These are phyloP conservation scores for Saturnia japonica DNA, from an alignment of 2,888 invertebrate genomes.

Conservation along the genomic window DNA sequence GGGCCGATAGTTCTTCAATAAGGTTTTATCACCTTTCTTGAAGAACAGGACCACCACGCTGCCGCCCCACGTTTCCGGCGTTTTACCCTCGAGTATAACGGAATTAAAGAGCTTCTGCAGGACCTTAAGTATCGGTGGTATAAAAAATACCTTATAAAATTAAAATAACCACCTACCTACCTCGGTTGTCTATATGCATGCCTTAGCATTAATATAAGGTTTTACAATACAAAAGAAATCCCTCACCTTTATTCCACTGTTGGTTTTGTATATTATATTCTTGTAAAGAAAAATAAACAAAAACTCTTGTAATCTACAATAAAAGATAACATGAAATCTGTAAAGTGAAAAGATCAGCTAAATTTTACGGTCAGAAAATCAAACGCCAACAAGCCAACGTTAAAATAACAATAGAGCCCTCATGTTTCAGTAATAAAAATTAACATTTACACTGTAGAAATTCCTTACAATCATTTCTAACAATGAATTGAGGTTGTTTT, in stretches of 20 bases:
- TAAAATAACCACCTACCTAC: too few species aligned
- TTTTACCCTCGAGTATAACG: too few species aligned
- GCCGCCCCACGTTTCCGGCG: too few species aligned
- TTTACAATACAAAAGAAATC: neutral
- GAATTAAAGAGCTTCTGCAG: too few species aligned
- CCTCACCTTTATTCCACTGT: neutral
- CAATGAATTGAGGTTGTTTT: conserved; percentile 74
- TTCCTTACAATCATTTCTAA: conserved; percentile 74
- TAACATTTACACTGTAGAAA: conserved; percentile 73
- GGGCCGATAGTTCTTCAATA: too few species aligned
- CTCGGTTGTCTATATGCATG: too few species aligned
- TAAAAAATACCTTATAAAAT: too few species aligned
- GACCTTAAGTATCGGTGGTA: too few species aligned
- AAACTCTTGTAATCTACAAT: conserved; percentile 9
- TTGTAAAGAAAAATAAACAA: neutral
- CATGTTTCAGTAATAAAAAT: conserved; percentile 72
- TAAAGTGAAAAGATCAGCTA: conserved; percentile 29
- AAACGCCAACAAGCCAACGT: conserved; percentile 40
- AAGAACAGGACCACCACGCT: too few species aligned
- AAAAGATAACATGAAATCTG: conserved; percentile 34
- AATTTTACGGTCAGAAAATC: conserved; percentile 34
- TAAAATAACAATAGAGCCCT: conserved; percentile 45
- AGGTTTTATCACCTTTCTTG: too few species aligned
- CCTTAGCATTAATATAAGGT: neutral
- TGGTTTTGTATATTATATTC: neutral